phyloP scores from a whole-genome alignment of 2,797 vertebrate species.

The Tapirus indicus region DNA sequence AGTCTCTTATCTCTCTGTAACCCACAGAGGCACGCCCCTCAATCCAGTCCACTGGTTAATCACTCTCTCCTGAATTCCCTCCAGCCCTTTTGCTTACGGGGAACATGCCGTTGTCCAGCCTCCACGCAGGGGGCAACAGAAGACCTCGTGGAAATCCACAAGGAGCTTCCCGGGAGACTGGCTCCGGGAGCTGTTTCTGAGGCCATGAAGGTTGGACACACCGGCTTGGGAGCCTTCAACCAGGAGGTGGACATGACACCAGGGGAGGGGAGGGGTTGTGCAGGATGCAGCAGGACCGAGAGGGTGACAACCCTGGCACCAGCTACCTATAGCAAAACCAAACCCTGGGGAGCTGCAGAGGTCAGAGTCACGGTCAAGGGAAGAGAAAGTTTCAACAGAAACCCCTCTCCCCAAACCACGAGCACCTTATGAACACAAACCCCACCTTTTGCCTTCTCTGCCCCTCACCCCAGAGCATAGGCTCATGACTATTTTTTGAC shows the following conservation, averaged over 20 bases:
- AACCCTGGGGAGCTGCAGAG: not conserved
- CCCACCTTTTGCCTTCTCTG: not conserved
- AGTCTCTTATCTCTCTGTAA: not conserved
- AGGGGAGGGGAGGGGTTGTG: rapidly evolving
- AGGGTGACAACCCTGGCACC: not conserved
- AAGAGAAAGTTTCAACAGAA: not conserved
- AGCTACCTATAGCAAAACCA: not conserved
- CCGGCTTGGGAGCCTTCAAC: not conserved
- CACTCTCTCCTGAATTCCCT: not conserved
- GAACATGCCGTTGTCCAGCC: not conserved
- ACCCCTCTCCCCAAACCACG: not conserved
- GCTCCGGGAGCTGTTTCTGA: not conserved
- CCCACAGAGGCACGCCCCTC: rapidly evolving
- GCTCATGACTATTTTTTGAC: not conserved
- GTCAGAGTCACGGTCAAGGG: not conserved
- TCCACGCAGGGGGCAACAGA: not conserved
- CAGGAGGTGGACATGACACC: not conserved
- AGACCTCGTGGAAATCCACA: not conserved
- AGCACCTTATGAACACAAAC: not conserved
- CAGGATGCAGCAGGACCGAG: not conserved
- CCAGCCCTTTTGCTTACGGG: not conserved
- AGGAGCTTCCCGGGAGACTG: not conserved
- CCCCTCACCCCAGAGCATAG: not conserved
- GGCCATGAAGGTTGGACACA: not conserved
- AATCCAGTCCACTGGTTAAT: not conserved